phyloP scores from a whole-genome alignment of 2,797 vertebrate genomes.

The Lophotriccus pileatus region DNA sequence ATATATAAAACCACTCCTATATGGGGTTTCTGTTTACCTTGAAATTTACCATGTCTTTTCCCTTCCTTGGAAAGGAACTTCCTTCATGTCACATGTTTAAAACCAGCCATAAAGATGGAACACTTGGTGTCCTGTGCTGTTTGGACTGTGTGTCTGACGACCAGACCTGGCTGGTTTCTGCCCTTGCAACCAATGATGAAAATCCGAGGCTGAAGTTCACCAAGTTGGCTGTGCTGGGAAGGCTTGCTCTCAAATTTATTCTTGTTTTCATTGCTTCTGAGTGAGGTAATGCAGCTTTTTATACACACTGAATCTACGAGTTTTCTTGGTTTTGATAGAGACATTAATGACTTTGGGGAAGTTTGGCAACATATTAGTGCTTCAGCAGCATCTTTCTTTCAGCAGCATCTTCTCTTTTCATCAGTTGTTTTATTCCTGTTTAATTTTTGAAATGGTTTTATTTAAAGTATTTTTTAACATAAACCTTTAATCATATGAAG shows the following conservation, averaged over 20 bases:
- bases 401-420: background rate
- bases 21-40: background rate
- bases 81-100: background rate
- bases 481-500: background rate
- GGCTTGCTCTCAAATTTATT: slow-evolving; percentile 9
- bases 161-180: background rate
- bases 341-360: background rate
- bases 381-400: background rate
- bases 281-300: slow-evolving; percentile 45
- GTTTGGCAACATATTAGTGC: background rate
- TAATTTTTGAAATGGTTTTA: background rate
- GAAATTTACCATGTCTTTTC: background rate
- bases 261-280: slow-evolving; percentile 16
- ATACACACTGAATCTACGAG: background rate
- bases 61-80: background rate
- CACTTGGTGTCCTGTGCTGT: background rate
- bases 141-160: fast-evolving
- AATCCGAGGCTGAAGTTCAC: background rate
- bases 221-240: background rate
- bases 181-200: background rate
- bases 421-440: background rate
- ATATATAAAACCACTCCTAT: background rate
- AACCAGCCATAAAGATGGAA: background rate
- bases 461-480: background rate
- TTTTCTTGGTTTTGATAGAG: slow-evolving; percentile 5